These are phyloP conservation scores for Knipowitschia caucasica DNA, from an alignment of 2,797 vertebrate genomes.

Conservation along the genomic window DNA sequence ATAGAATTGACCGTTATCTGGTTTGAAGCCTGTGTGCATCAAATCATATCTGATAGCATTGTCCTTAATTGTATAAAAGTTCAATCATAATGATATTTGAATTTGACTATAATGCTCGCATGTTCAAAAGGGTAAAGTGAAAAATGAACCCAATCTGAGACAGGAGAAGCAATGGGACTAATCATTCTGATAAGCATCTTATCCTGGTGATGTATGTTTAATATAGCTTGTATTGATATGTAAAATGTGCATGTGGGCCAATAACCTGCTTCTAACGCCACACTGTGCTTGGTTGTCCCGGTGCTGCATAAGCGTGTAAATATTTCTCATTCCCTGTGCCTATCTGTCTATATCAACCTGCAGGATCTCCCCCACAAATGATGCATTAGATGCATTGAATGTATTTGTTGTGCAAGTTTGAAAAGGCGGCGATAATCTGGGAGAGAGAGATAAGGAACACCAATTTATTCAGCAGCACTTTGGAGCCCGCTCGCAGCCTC, in stretches of 20 bases:
- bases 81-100: not conserved
- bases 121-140: constrained; percentile 19
- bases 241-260: constrained; percentile 69
- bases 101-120: not conserved
- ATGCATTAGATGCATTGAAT: constrained; percentile 94
- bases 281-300: constrained; percentile 54
- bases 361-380: constrained; percentile 89
- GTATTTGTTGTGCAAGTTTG: constrained; percentile 97
- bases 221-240: constrained; percentile 74
- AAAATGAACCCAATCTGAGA: constrained; percentile 9
- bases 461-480: constrained; percentile 99
- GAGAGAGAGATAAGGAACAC: constrained; percentile 97
- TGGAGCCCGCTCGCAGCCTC: constrained; percentile 95
- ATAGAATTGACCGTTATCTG: too few relatives aligned
- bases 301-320: constrained; percentile 75
- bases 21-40: not conserved
- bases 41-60: not conserved
- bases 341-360: constrained; percentile 70
- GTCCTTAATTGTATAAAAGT: constrained; percentile 2
- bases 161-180: constrained; percentile 35
- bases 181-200: constrained; percentile 71
- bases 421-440: constrained; percentile 99
- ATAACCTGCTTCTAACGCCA: constrained; percentile 62
- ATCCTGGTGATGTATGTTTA: constrained; percentile 63
- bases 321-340: constrained; percentile 72